Percentiles rank a stretch among this genome's conserved stretches.
Conservation (phyloP, 2,797 vertebrate genomes). For the Numenius phaeopus region DNA sequence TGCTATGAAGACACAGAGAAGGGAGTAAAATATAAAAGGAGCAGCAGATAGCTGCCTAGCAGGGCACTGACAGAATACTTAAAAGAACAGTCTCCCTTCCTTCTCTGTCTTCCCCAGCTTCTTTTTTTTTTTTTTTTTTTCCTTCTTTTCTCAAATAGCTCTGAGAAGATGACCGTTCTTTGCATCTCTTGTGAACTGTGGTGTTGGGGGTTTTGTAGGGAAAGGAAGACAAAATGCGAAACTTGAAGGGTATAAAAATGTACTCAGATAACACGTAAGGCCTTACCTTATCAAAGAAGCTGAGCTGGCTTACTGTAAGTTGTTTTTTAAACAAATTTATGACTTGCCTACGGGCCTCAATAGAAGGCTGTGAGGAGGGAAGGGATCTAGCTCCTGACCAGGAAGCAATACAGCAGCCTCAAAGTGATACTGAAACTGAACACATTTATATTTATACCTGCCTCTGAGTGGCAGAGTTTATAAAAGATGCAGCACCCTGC, state of each 20-base stretch:
- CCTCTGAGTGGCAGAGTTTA: background rate
- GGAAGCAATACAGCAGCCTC: background rate
- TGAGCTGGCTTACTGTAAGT: background rate
- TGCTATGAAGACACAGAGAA: background rate
- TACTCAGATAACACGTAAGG: background rate
- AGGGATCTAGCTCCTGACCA: background rate
- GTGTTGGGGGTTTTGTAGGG: background rate
- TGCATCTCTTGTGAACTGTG: background rate
- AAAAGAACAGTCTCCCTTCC: background rate
- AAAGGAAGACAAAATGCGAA: background rate
- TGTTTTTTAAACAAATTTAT: background rate
- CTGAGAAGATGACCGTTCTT: background rate
- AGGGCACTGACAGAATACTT: background rate
- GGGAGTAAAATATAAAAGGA: background rate
- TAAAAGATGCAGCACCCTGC: background rate
- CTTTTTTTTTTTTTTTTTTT: background rate
- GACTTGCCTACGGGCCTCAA: accelerated
- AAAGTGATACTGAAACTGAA: constrained; percentile 47
- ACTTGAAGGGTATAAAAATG: background rate
- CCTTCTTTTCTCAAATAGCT: background rate
- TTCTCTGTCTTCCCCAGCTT: background rate
- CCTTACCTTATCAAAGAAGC: background rate
- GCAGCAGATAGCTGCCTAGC: background rate
- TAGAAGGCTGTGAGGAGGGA: background rate
- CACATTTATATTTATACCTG: background rate